Evolutionary conservation across 2,113 vertebrate species (phyloP), one percentile per base, ranked within the genome.

Genomic region (Podarcis muralis): DNA sequence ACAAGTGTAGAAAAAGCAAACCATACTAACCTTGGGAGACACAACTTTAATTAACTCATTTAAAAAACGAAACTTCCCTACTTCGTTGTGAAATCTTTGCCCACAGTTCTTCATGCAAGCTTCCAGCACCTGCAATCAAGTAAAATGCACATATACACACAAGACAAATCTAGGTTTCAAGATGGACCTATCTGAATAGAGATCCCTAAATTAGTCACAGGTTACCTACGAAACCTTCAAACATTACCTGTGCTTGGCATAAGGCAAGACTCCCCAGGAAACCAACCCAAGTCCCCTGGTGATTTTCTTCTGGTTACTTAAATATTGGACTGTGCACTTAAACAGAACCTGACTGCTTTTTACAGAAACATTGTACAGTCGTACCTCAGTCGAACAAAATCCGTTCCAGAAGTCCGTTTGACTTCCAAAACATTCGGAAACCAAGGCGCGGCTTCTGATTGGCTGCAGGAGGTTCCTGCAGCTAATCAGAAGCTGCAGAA

Each of bases 81-180:
- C 98, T 98, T 99, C 98, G 1, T 96, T 98, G 93, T 99, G 98
- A 96, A 99, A 98, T 84, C 98, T 96, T 93, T 96, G 96, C 76
- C 98, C 99, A 74, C 99, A 99, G 83, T 99, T 99, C 96, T 99
- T 99, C 98, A 99, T 99, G 82, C 98, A 98, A 59, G 98, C 98
- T 94, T 99, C 98, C 43, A 99, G 96, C 83, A 99, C 98, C 99
- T 99, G 90, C 5, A 92, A 94, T 83, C 87, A 93, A 91, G 57
- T 0, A 93, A 53, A 86, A 8, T 30, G 66, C 43, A 89, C 20
- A 93, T 71, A 92, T 86, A n/a, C 88, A 80, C 78, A 84, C 27
- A 80, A 88, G 13, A 30, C 35, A 89, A 37, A 32, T 15, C 62
- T 16, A 30, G 32, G 76, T 0, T 69, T 84, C 43, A 75, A 13